A percentile compares a stretch with the other conserved stretches of the same genome.
These are phyloP conservation scores for Ardeotis arabs DNA, from an alignment of 2,113 vertebrate species.

Conservation along the genomic window DNA sequence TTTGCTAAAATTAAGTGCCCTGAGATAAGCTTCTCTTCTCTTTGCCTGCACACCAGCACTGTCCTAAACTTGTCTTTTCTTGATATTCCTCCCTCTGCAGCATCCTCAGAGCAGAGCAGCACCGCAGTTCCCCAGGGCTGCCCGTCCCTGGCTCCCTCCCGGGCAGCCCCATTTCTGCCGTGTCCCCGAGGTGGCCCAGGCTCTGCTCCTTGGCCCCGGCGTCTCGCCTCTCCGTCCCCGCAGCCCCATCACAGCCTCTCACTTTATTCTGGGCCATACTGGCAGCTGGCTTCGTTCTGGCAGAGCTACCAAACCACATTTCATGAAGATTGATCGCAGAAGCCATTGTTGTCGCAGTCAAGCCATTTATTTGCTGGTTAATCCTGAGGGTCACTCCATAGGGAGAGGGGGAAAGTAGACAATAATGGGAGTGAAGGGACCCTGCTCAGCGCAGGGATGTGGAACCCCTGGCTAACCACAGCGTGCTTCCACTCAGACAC, in stretches of 20 bases:
- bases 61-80: background rate
- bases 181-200: background rate
- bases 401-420: background rate
- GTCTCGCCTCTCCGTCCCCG: rapidly evolving
- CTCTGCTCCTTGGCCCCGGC: rapidly evolving
- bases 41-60: background rate
- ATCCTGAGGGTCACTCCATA: background rate
- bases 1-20: background rate
- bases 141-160: background rate
- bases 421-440: background rate
- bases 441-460: background rate
- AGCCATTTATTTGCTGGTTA: background rate
- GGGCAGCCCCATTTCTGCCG: background rate
- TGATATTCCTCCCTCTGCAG: background rate
- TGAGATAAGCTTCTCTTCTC: background rate
- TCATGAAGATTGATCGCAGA: background rate
- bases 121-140: background rate
- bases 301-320: slow-evolving; percentile 11
- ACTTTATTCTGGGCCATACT: background rate
- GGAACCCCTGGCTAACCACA: background rate
- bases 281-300: background rate
- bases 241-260: background rate
- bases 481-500: background rate
- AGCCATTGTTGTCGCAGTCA: background rate
- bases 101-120: background rate